These are phyloP conservation scores for Parazoanthus swiftii DNA, from an alignment of 92 coral and sea anemone genomes.

Conservation along the genomic window DNA sequence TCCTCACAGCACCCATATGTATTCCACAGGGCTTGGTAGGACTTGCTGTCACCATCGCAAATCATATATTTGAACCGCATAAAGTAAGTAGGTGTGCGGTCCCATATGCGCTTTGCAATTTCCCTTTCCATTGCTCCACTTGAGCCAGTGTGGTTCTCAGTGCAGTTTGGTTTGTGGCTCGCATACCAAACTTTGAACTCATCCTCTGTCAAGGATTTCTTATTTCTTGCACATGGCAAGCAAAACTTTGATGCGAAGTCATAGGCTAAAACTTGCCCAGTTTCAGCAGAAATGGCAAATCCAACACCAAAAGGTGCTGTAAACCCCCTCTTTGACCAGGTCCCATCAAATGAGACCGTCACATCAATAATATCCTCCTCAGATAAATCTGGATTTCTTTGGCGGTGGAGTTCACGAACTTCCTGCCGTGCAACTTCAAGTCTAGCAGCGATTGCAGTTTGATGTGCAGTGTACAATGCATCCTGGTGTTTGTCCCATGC, in stretches of 20 bases:
- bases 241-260: slow-evolving; percentile 43
- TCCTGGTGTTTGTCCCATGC: slow-evolving; percentile 46
- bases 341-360: slow-evolving; percentile 52
- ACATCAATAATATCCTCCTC: slow-evolving; percentile 34
- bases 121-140: slow-evolving; percentile 50
- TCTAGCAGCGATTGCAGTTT: slow-evolving; percentile 34
- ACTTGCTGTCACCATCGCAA: slow-evolving; percentile 49
- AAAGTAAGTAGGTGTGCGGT: not conserved
- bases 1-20: slow-evolving; percentile 49
- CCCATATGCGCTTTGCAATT: slow-evolving; percentile 47
- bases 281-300: slow-evolving; percentile 43
- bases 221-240: slow-evolving; percentile 7
- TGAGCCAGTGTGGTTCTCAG: slow-evolving; percentile 48
- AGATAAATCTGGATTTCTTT: slow-evolving; percentile 25
- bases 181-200: slow-evolving; percentile 38
- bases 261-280: slow-evolving; percentile 45
- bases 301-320: slow-evolving; percentile 46
- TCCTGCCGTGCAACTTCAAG: slow-evolving; percentile 38
- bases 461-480: slow-evolving; percentile 46
- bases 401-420: slow-evolving; percentile 27
- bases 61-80: slow-evolving; percentile 55
- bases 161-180: slow-evolving; percentile 42
- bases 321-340: slow-evolving; percentile 51
- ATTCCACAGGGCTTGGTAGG: slow-evolving; percentile 46
- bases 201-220: slow-evolving; percentile 27